Percentiles rank a stretch among this genome's conserved stretches.
Conservation (phyloP, 2,797 vertebrate genomes). For the Cryptoprocta ferox region DNA sequence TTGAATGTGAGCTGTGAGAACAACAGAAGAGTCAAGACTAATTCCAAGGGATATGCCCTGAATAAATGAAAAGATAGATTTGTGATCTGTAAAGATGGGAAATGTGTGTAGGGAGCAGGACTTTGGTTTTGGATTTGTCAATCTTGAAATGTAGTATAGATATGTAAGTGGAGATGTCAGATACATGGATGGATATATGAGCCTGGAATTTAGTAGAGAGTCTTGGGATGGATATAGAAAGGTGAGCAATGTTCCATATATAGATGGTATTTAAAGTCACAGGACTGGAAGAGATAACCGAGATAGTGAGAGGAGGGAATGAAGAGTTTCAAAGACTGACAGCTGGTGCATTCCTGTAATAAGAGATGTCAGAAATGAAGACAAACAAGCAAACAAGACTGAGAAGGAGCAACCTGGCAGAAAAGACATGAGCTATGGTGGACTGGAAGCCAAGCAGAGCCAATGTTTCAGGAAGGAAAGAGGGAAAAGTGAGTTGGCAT, state of each 20-base stretch:
- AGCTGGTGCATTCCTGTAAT: background rate
- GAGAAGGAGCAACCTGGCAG: background rate
- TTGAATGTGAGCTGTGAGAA: background rate
- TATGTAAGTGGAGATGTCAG: background rate
- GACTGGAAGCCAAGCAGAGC: background rate
- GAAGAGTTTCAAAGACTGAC: background rate
- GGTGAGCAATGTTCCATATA: background rate
- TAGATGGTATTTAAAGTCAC: background rate
- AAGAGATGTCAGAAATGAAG: background rate
- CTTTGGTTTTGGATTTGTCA: background rate
- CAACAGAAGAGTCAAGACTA: background rate
- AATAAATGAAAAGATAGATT: background rate
- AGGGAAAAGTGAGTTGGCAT: background rate
- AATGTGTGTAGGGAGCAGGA: background rate
- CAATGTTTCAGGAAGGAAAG: background rate
- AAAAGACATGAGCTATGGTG: background rate
- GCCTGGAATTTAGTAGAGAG: background rate
- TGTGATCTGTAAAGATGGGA: background rate
- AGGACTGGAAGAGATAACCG: background rate
- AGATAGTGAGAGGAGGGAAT: background rate
- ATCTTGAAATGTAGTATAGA: background rate
- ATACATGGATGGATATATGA: background rate
- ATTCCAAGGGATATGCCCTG: background rate
- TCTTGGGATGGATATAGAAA: background rate
- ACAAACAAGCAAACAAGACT: background rate